Evolutionary conservation across 2,888 invertebrate species (phyloP), one percentile per base, ranked within the genome.

Genomic region (Rugalucina vietnamica): DNA sequence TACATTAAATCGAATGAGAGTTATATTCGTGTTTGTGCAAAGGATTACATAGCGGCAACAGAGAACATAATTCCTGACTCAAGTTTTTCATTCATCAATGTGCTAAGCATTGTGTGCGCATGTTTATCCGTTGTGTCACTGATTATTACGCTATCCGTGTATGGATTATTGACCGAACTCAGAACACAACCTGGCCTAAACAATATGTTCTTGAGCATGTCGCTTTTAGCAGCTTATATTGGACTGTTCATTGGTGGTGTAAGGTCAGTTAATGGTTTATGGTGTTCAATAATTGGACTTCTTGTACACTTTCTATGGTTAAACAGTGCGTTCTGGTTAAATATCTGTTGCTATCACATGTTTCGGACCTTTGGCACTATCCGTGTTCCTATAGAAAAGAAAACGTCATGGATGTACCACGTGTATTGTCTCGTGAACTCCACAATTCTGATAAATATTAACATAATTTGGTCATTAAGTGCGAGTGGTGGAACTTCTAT

Each of bases 141-240:
- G 29, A 72, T 72, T 2, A 72, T 72, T 27, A 49, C 49, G 2
- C 29, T 72, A 8, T 14, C 43, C 14, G 5, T 39, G 2, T 72
- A 72, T 24, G n/a, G 72, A 4, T 29, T 49, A 27, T 43, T 72
- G 12, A 14, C 72, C 3, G 27, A 24, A 24, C 43, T 72, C 1
- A 72, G 72, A n/a, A 72, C 72, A 43, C 72, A 72, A n/a, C 72
- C 72, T n/a, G 72, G 72, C 37, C 8, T 43, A 2, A 72, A 72
- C 24, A 72, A 72, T 29, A 72, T 43, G 72, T 24, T 1, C 21
- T 18, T 72, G 43, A 39, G 39, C 2, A 29, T 72, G 24, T 72
- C 43, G 12, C 72, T 43, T 5, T 24, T 72, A 12, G 18, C 39
- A 27, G 39, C 72, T 72, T 29, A n/a, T 4, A 24, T 29, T 18